Evolutionary conservation across 2,113 vertebrate species (phyloP).

Genomic region (Pyrgilauda ruficollis): DNA sequence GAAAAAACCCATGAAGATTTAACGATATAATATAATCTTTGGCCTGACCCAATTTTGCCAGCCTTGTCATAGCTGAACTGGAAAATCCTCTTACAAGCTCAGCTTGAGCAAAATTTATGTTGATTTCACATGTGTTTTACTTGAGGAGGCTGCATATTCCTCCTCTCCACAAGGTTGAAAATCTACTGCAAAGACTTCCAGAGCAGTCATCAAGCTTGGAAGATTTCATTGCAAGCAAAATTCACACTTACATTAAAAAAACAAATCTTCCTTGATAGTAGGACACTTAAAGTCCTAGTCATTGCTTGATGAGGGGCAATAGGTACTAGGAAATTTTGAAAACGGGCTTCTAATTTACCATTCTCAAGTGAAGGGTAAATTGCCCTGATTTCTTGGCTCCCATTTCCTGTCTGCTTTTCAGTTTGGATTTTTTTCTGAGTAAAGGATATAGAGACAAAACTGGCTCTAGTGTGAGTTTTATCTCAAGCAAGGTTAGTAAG

Average conservation of each 20-base stretch:
- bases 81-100: neutral
- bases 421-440: neutral
- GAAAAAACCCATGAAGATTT: neutral
- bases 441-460: neutral
- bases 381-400: neutral
- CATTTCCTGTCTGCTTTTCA: neutral
- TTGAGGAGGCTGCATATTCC: neutral
- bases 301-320: neutral
- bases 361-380: neutral
- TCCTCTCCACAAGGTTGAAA: neutral
- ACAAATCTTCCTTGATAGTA: neutral
- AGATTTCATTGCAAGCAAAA: neutral
- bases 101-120: neutral
- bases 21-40: neutral
- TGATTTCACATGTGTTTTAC: neutral
- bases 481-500: neutral
- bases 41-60: neutral
- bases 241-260: neutral
- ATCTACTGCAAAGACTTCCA: neutral
- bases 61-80: neutral
- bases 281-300: neutral
- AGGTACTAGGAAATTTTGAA: neutral
- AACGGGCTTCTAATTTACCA: neutral
- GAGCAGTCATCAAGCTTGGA: neutral
- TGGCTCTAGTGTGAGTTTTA: neutral